Evolutionary conservation across 2,113 vertebrate genomes (phyloP), one percentile per base, ranked within the genome.

Genomic region (Carlito syrichta): DNA sequence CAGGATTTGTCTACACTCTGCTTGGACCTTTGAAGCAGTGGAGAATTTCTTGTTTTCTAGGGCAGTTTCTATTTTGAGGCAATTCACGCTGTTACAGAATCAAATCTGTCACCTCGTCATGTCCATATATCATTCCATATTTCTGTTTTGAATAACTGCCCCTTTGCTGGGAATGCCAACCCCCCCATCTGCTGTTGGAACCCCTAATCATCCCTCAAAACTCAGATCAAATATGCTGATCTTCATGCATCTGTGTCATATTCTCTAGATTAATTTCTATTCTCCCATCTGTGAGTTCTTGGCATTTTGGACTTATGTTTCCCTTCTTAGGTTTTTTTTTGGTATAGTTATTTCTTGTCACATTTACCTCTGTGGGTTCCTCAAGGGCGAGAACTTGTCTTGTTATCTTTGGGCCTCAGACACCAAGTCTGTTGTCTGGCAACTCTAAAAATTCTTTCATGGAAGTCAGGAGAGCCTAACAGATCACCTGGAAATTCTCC

Each of bases 361-460:
- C 5, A 35, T 68, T 86, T 83, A 78, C 22, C 0, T 85, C 14
- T 86, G 17, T 27, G 38, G 12, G 6, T 62, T 92, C 32, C 54
- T 94, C 20, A 73, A 91, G 68, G 32, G 25, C 40, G 22, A 81
- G 78, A 81, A 50, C 8, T 69, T 5, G 5, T 63, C 66, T 86
- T 60, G 3, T 85, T 76, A 77, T 77, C 12, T 40, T 77, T 30
- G 19, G 60, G 32, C 2, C 32, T 17, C 48, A 62, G 54, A 83
- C 11, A 52, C 10, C n/a, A 13, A 58, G 19, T 19, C 22, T 30
- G 27, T 69, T 22, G 23, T 38, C 48, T n/a, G 74, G 68, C 56
- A 5, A 48, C 8, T 35, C 38, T 95, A 43, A 85, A 97, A 69
- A 11, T 69, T 17, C 32, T 81, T 96, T 69, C 50, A 38, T 52